phyloP scores from a whole-genome alignment of 2,797 vertebrate species.

The Mycteria americana region DNA sequence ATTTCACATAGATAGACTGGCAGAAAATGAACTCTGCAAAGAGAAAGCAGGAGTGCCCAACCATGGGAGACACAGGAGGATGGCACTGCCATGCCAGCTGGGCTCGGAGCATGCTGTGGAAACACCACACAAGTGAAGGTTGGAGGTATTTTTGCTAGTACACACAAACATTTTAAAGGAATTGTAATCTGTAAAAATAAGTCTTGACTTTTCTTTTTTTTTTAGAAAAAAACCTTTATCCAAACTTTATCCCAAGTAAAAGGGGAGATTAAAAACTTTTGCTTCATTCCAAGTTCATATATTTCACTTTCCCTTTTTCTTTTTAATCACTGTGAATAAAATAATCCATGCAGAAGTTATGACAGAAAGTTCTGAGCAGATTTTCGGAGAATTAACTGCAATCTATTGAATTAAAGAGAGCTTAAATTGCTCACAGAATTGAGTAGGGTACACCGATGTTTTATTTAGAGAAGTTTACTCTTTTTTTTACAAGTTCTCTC shows the following conservation, averaged over 20 bases:
- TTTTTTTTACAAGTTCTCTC: background rate
- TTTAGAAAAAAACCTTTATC: background rate
- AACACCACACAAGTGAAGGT: background rate
- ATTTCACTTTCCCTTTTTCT: background rate
- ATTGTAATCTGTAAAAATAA: background rate
- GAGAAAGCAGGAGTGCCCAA: background rate
- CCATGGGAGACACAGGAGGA: background rate
- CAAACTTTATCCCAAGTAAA: background rate
- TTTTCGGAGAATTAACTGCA: background rate
- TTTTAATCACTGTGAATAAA: background rate
- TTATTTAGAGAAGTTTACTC: background rate
- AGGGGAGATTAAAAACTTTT: background rate
- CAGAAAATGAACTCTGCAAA: background rate
- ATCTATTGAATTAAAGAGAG: background rate
- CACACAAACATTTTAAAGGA: background rate
- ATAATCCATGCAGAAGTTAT: background rate
- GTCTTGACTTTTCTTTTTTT: background rate
- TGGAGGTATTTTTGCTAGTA: background rate
- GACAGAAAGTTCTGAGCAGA: background rate
- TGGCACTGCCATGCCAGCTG: background rate
- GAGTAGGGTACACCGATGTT: background rate
- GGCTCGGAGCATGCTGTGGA: background rate
- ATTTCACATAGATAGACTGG: background rate
- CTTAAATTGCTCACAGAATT: background rate
- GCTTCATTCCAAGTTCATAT: conserved; percentile 2